phyloP scores from a whole-genome alignment of 2,113 vertebrate genomes.

The Nesoenas mayeri region DNA sequence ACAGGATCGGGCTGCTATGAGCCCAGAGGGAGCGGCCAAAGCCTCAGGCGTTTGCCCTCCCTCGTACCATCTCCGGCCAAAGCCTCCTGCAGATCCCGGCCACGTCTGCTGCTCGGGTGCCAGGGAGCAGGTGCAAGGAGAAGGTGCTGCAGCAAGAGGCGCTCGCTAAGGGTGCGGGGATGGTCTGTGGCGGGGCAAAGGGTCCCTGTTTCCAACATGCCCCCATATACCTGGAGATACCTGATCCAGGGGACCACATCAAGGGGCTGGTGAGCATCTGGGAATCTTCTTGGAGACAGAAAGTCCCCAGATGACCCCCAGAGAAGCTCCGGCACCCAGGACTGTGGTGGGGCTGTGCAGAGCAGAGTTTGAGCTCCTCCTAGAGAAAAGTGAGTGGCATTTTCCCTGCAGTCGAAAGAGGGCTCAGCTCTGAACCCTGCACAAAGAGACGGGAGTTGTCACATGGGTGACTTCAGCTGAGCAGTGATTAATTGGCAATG shows the following conservation, averaged over 20 bases:
- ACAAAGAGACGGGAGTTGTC: rapidly evolving
- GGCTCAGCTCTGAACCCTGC: not conserved
- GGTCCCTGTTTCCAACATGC: rapidly evolving
- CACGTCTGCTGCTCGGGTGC: rapidly evolving
- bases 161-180: rapidly evolving
- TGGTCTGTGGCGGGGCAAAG: not conserved
- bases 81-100: not conserved
- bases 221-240: too few relatives aligned
- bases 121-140: not conserved
- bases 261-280: not conserved
- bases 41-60: not conserved
- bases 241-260: rapidly evolving
- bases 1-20: not conserved
- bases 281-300: not conserved
- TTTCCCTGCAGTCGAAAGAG: not conserved
- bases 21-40: rapidly evolving
- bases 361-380: constrained; percentile 25
- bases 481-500: too few relatives aligned
- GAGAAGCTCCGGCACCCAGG: not conserved
- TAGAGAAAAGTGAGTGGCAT: not conserved
- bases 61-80: not conserved
- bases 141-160: not conserved
- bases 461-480: not conserved
- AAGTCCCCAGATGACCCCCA: too few relatives aligned
- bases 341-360: not conserved